Conservation (phyloP, 2,113 vertebrate genomes). For the Spea multiplicata region DNA sequence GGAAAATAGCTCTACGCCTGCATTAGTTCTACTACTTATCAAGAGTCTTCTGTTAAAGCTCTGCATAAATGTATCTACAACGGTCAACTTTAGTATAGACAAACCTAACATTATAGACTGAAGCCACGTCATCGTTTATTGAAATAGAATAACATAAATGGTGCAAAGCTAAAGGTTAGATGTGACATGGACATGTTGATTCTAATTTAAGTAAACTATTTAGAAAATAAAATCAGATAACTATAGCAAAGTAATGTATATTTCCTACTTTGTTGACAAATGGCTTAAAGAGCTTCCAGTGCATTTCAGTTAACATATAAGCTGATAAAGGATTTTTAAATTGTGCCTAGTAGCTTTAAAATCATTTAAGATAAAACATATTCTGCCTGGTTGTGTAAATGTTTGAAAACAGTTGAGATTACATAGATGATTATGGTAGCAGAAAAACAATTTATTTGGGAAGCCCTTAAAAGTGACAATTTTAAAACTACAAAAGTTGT, state of each 20-base stretch:
- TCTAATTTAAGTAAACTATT: slow-evolving; percentile 19
- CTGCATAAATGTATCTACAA: slow-evolving; percentile 9
- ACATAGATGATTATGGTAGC: neutral
- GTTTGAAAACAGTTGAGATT: slow-evolving; percentile 29
- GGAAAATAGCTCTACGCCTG: slow-evolving; percentile 18
- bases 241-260: too few species aligned
- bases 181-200: neutral
- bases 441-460: slow-evolving; percentile 17
- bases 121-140: slow-evolving; percentile 17
- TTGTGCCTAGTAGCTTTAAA: slow-evolving; percentile 1
- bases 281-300: too few species aligned
- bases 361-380: neutral
- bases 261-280: too few species aligned
- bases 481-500: neutral
- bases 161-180: slow-evolving; percentile 10
- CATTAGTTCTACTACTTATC: slow-evolving; percentile 22
- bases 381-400: slow-evolving; percentile 24
- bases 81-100: slow-evolving; percentile 22
- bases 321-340: neutral
- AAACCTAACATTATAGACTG: slow-evolving; percentile 1
- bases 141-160: slow-evolving; percentile 41
- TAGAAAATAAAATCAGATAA: neutral
- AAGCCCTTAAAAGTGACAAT: slow-evolving; percentile 31
- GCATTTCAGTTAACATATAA: too few species aligned
- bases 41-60: slow-evolving; percentile 9